Evolutionary conservation across 2,888 invertebrate species (phyloP).

Genomic region (Ariolimax columbianus): DNA sequence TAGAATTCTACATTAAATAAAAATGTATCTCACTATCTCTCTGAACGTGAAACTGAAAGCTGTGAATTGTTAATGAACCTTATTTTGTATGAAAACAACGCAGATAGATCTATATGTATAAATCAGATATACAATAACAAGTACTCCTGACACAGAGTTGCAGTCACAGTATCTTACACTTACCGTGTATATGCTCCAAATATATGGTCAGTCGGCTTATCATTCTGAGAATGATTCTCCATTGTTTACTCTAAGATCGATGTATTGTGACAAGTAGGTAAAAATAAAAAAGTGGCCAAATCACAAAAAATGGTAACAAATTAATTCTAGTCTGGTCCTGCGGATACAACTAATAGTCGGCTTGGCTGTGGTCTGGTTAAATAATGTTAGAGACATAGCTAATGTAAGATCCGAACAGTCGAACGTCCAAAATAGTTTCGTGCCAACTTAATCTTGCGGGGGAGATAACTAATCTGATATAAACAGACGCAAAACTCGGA

Average conservation of each 20-base stretch:
- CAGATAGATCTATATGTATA: too few species aligned
- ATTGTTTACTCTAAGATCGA: neutral
- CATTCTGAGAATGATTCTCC: too few species aligned
- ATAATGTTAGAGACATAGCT: neutral
- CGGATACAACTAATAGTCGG: neutral
- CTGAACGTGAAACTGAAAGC: too few species aligned
- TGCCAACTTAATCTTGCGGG: neutral
- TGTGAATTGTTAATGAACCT: too few species aligned
- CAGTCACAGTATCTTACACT: too few species aligned
- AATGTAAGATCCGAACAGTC: neutral
- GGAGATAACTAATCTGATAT: neutral
- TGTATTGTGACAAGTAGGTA: too few species aligned
- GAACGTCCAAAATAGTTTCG: neutral
- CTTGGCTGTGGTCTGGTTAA: neutral
- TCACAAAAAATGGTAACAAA: neutral
- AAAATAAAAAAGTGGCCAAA: neutral
- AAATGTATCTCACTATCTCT: too few species aligned
- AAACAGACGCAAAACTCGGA: neutral
- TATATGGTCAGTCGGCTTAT: slow-evolving; percentile 19
- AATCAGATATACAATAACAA: too few species aligned
- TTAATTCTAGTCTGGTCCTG: neutral
- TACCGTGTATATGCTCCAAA: slow-evolving; percentile 46
- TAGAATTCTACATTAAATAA: too few species aligned
- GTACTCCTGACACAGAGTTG: too few species aligned
- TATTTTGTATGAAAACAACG: too few species aligned